Base-by-base conservation (phyloP, 2,113 vertebrate genomes). In the Nematolebias whitei region DNA sequence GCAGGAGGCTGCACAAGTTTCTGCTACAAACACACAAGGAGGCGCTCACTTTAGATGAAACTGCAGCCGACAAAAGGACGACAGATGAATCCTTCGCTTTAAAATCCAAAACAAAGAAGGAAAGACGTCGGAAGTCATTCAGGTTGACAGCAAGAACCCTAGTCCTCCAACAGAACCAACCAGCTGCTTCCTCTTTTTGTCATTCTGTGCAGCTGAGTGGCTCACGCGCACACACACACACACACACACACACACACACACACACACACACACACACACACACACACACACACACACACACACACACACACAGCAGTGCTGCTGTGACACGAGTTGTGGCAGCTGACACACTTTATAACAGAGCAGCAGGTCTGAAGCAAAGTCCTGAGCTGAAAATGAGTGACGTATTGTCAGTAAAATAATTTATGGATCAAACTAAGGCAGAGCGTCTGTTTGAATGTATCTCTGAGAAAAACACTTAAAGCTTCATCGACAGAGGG, bases 171-270 rank as follows among this genome's bases (percentile, higher is more conserved):
- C 51, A 26, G 59, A 67, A 53, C 13, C 59, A n/a, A 16, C 13
- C 68, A 67, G 67, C 53, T n/a, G 73, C 83, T 90, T 89, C 85
- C 89, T 87, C 85, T 87, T 90, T 84, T 44, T 50, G 19, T 86
- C 50, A 20, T 39, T 69, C 14, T 32, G 15, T 32, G 40, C 68
- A 22, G 50, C 74, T 68, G 44, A 71, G 2, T 43, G 40, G 43
- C 58, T 40, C 26, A 22, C 57, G 20, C n/a, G 20, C 44, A 47
- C 43, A 44, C 43, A n/a, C 43, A 44, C 43, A 44, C 43, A 44
- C 43, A 71, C 14, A 0, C n/a, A 20, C 39, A 18, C 23, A 53
- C 39, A 54, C 53, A 76, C 74, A 70, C 74, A 74, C 72, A 24
- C 26, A 18, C 23, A 53, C 39, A 54, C 53, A 76, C 74, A 70